A percentile compares a stretch with the other conserved stretches of the same genome.
Conservation (phyloP, 2,888 invertebrate species). For the Leptopilina syphax region DNA sequence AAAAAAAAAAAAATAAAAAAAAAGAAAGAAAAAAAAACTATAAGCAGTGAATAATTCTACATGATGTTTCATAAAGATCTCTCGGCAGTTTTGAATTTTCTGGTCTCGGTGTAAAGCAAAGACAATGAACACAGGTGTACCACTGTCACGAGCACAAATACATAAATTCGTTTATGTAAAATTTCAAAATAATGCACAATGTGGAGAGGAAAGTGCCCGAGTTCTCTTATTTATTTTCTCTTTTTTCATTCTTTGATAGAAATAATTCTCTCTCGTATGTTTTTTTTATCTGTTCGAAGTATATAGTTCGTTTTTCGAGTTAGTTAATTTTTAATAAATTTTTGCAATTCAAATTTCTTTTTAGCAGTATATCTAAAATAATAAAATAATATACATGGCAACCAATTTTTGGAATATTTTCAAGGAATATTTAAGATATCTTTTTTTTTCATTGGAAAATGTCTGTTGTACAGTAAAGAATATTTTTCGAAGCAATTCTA, state of each 20-base stretch:
- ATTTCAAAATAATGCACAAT: slow-evolving; percentile 19
- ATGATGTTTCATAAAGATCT: slow-evolving; percentile 29
- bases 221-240: slow-evolving; percentile 1
- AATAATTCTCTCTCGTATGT: background rate
- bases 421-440: too few relatives aligned
- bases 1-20: slow-evolving; percentile 1
- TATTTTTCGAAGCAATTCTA: too few relatives aligned
- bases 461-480: too few relatives aligned
- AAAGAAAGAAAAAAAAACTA: too few relatives aligned
- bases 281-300: too few relatives aligned
- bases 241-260: background rate
- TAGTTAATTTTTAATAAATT: too few relatives aligned
- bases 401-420: too few relatives aligned
- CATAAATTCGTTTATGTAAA: slow-evolving; percentile 32
- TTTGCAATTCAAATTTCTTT: too few relatives aligned
- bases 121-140: slow-evolving; percentile 12
- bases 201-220: background rate
- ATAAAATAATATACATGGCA: too few relatives aligned
- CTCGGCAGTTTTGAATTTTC: slow-evolving; percentile 32
- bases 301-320: too few relatives aligned
- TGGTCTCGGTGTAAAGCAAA: background rate
- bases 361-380: too few relatives aligned
- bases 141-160: slow-evolving; percentile 22
- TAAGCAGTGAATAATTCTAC: slow-evolving; percentile 31
- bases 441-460: too few relatives aligned